Evolutionary conservation across 2,888 invertebrate species (phyloP).

Genomic region (Agriopis leucophaearia): DNA sequence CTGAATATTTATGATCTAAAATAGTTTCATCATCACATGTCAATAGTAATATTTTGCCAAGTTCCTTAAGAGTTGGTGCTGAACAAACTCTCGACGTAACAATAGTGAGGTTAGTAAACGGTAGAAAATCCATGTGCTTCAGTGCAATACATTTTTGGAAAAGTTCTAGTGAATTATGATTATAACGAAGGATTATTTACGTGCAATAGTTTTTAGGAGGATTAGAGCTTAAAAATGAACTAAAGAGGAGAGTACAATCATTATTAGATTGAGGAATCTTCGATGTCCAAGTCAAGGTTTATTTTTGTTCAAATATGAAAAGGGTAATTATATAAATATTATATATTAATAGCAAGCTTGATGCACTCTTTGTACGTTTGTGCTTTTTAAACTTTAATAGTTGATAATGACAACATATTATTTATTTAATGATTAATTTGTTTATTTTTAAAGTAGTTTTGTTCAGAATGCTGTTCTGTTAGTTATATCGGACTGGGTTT

Average conservation of each 20-base stretch:
- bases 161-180: neutral
- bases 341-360: constrained; percentile 18
- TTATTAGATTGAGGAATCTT: constrained; percentile 30
- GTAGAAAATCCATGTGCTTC: constrained; percentile 11
- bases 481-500: constrained; percentile 50
- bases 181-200: neutral
- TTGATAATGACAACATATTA: constrained; percentile 36
- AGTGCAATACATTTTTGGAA: constrained; percentile 1
- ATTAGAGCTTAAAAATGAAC: constrained; percentile 32
- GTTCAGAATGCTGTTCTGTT: constrained; percentile 38
- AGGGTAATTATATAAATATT: constrained; percentile 24
- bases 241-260: constrained; percentile 9
- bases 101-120: constrained; percentile 1
- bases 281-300: constrained; percentile 12
- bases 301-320: constrained; percentile 22
- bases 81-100: neutral
- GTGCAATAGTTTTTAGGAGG: constrained; percentile 27
- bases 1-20: constrained; percentile 11
- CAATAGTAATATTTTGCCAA: neutral
- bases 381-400: constrained; percentile 20
- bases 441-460: constrained; percentile 38
- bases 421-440: constrained; percentile 39
- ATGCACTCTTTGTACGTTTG: constrained; percentile 29
- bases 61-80: neutral
- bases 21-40: neutral